phyloP scores from a whole-genome alignment of 2,113 vertebrate species.

The Rhinolophus ferrumequinum region DNA sequence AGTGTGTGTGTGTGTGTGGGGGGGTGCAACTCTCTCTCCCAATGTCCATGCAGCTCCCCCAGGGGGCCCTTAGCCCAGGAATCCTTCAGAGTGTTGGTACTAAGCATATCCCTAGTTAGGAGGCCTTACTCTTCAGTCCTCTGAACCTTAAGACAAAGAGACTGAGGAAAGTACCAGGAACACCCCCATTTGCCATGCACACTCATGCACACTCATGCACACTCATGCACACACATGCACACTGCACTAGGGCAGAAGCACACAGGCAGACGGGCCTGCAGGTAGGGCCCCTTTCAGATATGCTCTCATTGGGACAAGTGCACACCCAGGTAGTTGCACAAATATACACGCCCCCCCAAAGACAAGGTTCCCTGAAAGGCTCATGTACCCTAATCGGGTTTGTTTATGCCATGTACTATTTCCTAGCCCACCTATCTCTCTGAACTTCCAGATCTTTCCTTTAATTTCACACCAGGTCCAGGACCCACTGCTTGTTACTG shows the following conservation, averaged over 20 bases:
- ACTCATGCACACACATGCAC: neutral
- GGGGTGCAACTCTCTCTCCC: neutral
- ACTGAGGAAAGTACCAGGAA: neutral
- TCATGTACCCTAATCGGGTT: neutral
- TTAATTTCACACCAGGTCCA: neutral
- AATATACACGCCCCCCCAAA: neutral
- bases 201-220: neutral
- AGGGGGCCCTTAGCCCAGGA: neutral
- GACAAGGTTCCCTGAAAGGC: neutral
- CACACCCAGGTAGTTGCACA: neutral
- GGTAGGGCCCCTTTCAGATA: neutral
- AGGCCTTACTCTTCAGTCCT: neutral
- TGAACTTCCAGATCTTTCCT: neutral
- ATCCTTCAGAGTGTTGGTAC: neutral
- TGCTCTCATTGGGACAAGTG: neutral
- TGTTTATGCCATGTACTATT: neutral
- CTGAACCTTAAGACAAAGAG: slow-evolving; percentile 63
- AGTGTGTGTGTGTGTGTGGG: neutral
- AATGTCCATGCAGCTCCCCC: neutral
- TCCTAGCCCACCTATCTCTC: neutral
- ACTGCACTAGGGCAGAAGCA: neutral
- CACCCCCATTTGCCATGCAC: neutral
- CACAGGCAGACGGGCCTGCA: neutral
- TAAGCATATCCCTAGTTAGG: neutral
- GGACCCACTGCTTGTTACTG: neutral